Percentiles rank a stretch among this genome's conserved stretches.
Evolutionary conservation across 1,140 invertebrate species (phyloP).

Genomic region (Pinna nobilis): DNA sequence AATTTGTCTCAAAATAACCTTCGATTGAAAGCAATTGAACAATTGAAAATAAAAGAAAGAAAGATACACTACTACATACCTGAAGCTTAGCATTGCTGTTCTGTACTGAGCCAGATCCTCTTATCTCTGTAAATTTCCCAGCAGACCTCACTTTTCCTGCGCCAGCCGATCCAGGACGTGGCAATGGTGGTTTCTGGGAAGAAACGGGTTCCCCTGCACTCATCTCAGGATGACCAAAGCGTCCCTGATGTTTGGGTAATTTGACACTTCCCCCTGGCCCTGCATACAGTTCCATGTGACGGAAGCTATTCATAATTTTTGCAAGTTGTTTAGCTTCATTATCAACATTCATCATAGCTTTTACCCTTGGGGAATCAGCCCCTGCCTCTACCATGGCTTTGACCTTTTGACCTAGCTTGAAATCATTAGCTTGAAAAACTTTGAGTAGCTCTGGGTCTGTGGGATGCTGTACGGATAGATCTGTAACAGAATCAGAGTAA

Average conservation of each 20-base stretch:
- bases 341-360: constrained; percentile 52
- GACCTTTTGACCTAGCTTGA: constrained; percentile 52
- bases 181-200: constrained; percentile 11
- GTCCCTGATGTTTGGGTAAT: not conserved
- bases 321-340: constrained; percentile 60
- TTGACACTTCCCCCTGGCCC: constrained; percentile 41
- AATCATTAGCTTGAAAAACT: constrained; percentile 53
- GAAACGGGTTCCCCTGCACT: constrained; percentile 31
- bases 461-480: constrained; percentile 35
- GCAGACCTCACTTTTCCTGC: constrained; percentile 31
- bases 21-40: too few relatives aligned
- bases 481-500: constrained; percentile 35
- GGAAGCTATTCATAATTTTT: constrained; percentile 64
- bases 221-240: constrained; percentile 22
- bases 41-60: too few relatives aligned
- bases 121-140: constrained; percentile 56
- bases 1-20: too few relatives aligned
- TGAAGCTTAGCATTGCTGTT: not conserved
- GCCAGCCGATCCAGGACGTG: constrained; percentile 34
- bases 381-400: constrained; percentile 58
- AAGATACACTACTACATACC: too few relatives aligned
- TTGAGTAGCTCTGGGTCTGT: constrained; percentile 55
- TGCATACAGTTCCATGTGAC: constrained; percentile 67
- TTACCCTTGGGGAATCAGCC: constrained; percentile 42
- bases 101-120: constrained; percentile 7